Percentiles rank a stretch among this genome's conserved stretches.
These are phyloP conservation scores for Physella acuta DNA, from an alignment of 1,140 invertebrate species.

Conservation along the genomic window DNA sequence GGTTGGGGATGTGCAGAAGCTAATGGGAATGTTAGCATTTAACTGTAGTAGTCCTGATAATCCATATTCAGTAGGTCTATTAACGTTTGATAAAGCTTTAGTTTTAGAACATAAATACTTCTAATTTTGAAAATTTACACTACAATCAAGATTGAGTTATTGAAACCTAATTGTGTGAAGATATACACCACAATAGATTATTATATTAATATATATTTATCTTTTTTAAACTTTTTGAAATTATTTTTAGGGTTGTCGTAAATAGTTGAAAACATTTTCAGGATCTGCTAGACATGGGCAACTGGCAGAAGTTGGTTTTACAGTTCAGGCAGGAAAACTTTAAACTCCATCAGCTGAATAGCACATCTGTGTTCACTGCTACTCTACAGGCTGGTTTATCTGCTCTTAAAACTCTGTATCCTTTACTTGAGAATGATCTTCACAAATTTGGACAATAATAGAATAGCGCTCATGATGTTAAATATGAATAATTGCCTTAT, in stretches of 20 bases:
- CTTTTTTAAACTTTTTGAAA: no score
- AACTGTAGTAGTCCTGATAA: constrained; percentile 15
- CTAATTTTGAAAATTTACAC: neutral
- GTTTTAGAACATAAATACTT: neutral
- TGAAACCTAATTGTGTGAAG: no score
- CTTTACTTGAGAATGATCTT: constrained; percentile 34
- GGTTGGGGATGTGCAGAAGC: constrained; percentile 83
- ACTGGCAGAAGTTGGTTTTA: constrained; percentile 82
- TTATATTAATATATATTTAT: no score
- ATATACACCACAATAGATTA: no score
- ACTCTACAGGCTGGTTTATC: constrained; percentile 89
- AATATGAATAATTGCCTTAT: no score
- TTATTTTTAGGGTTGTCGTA: no score
- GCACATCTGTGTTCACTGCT: constrained; percentile 87
- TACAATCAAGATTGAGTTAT: no score
- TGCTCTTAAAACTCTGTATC: constrained; percentile 87
- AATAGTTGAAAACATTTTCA: no score
- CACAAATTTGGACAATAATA: no score
- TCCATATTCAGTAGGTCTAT: constrained; percentile 17
- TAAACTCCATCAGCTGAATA: constrained; percentile 87
- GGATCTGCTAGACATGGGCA: constrained; percentile 68
- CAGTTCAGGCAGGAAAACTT: constrained; percentile 94
- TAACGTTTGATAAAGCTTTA: neutral
- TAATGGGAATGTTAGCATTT: constrained; percentile 93
- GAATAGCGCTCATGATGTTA: no score